A percentile compares a stretch with the other conserved stretches of the same genome.
These are phyloP conservation scores for Ophion obscuratus DNA, from an alignment of 2,888 invertebrate genomes.

Conservation along the genomic window DNA sequence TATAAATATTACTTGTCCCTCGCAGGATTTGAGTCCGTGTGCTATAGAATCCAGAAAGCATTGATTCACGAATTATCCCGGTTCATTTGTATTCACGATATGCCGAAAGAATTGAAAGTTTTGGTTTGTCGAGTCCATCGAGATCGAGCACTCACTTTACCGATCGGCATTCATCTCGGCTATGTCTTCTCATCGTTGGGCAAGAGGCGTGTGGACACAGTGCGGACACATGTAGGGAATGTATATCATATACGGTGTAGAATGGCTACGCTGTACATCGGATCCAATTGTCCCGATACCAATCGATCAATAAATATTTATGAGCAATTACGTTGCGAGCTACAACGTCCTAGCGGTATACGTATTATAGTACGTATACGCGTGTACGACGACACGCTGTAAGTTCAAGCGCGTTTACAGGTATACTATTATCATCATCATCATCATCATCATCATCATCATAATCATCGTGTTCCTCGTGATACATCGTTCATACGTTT, in stretches of 20 bases:
- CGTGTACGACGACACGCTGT: slow-evolving; percentile 43
- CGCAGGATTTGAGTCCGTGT: no score
- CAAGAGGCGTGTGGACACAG: slow-evolving; percentile 17
- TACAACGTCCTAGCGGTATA: slow-evolving; percentile 6
- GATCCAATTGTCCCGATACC: slow-evolving; percentile 74
- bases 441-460: slow-evolving; percentile 36
- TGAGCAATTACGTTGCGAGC: slow-evolving; percentile 71
- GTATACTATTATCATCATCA: slow-evolving; percentile 37
- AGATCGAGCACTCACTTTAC: slow-evolving; percentile 24
- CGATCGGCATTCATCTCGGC: slow-evolving; percentile 4
- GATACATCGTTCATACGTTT: slow-evolving; percentile 34
- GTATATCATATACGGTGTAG: slow-evolving; percentile 21
- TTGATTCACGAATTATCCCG: no score
- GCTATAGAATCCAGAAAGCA: no score
- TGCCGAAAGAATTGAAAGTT: not conserved
- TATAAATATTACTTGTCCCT: no score
- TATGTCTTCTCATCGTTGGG: slow-evolving; percentile 20
- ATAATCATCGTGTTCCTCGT: slow-evolving; percentile 22
- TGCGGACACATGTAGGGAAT: slow-evolving; percentile 17
- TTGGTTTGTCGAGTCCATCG: not conserved
- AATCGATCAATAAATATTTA: slow-evolving; percentile 80
- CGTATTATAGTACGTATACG: slow-evolving; percentile 1
- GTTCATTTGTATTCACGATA: not conserved
- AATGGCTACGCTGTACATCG: slow-evolving; percentile 59
- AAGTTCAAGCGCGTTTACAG: slow-evolving; percentile 32